Percentiles rank a stretch among this genome's conserved stretches.
Conservation (phyloP, 1,140 invertebrate genomes). For the Limonius californicus region DNA sequence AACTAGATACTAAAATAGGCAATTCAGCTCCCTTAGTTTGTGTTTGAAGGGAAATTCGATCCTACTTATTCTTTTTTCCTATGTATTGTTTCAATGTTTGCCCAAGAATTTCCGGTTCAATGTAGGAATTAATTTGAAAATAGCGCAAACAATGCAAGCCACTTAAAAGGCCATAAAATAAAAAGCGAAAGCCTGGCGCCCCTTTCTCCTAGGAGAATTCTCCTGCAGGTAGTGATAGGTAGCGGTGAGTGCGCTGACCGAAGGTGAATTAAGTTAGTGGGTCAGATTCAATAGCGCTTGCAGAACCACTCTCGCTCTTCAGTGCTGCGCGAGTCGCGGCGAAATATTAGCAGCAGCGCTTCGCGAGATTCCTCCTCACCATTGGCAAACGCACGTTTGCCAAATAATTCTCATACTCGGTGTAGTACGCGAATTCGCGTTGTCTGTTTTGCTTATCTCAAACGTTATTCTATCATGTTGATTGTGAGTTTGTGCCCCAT, state of each 20-base stretch:
- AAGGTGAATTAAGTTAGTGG: constrained; percentile 45
- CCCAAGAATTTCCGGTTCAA: too few relatives aligned
- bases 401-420: background rate
- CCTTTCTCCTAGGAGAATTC: constrained; percentile 6
- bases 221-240: constrained; percentile 15
- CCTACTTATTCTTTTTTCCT: too few relatives aligned
- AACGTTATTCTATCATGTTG: too few relatives aligned
- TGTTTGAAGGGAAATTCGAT: too few relatives aligned
- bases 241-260: constrained; percentile 40
- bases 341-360: constrained; percentile 10
- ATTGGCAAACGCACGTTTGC: background rate
- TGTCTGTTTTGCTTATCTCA: background rate
- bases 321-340: constrained; percentile 15
- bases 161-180: background rate
- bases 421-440: background rate
- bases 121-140: too few relatives aligned
- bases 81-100: too few relatives aligned
- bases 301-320: constrained; percentile 30
- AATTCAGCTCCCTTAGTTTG: too few relatives aligned
- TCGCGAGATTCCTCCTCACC: background rate
- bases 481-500: background rate
- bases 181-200: background rate
- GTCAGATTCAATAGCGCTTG: constrained; percentile 32
- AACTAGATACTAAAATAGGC: too few relatives aligned
- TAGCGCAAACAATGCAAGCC: too few relatives aligned